These are phyloP conservation scores for Sinohyriopsis cumingii DNA, from an alignment of 2,888 invertebrate species.

Conservation along the genomic window DNA sequence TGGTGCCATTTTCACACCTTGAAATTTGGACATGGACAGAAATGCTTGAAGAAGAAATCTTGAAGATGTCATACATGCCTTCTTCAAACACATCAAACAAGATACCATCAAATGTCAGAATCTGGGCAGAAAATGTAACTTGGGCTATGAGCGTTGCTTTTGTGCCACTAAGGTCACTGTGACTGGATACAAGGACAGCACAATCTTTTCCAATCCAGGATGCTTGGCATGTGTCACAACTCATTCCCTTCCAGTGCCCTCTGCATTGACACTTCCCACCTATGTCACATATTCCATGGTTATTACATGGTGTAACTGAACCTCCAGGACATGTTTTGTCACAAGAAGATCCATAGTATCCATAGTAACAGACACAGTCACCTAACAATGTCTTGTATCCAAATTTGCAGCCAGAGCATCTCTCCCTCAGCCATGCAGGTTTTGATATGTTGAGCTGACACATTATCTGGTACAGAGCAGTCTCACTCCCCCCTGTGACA, in stretches of 20 bases:
- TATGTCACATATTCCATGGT: conserved; percentile 43
- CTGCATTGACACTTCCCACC: conserved; percentile 47
- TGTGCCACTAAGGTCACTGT: conserved; percentile 16
- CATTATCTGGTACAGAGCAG: conserved; percentile 19
- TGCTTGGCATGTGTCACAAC: conserved; percentile 39
- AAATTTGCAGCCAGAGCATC: conserved; percentile 43
- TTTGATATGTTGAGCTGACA: conserved; percentile 26
- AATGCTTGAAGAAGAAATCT: conserved; percentile 5
- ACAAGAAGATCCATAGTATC: conserved; percentile 53
- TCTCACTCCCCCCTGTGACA: conserved; percentile 16
- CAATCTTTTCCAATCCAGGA: conserved; percentile 53
- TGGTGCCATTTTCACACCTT: conserved; percentile 6
- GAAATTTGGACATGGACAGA: conserved; percentile 19
- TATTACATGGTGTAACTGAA: conserved; percentile 39
- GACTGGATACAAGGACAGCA: conserved; percentile 27
- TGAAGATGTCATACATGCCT: conserved; percentile 33
- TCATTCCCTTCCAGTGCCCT: conserved; percentile 42
- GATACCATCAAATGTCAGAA: conserved; percentile 50
- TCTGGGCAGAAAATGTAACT: conserved; percentile 39
- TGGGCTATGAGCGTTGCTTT: conserved; percentile 38
- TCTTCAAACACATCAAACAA: conserved; percentile 32
- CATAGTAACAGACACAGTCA: conserved; percentile 46
- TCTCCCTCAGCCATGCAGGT: conserved; percentile 44
- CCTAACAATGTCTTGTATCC: conserved; percentile 24
- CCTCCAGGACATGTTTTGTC: conserved; percentile 48